Percentiles rank a stretch among this genome's conserved stretches.
phyloP scores from a whole-genome alignment of 2,797 vertebrate species.

The Diglossa cyanea region DNA sequence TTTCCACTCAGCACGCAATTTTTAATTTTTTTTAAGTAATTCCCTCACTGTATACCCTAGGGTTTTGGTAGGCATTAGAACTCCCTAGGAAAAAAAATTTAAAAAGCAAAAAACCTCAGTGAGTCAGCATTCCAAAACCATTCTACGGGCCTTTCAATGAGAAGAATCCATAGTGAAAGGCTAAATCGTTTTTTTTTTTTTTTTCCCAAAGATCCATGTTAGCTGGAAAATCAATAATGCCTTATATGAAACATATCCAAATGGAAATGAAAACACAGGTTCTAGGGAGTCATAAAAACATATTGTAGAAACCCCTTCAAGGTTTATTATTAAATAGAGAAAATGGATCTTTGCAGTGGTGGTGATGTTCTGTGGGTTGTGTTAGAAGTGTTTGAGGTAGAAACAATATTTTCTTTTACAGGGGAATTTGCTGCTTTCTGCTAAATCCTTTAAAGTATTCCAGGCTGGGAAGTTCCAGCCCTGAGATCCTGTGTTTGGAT shows the following conservation, averaged over 20 bases:
- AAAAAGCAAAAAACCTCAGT: not conserved
- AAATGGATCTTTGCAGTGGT: not conserved
- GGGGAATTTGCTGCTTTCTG: not conserved
- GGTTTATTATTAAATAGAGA: not conserved
- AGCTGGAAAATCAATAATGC: not conserved
- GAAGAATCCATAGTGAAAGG: not conserved
- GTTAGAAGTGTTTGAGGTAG: not conserved
- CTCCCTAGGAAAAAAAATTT: not conserved
- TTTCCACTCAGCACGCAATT: not conserved
- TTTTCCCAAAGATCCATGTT: not conserved
- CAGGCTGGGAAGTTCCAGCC: not conserved
- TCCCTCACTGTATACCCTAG: not conserved
- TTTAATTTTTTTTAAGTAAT: not conserved
- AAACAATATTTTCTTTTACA: not conserved
- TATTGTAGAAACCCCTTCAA: not conserved
- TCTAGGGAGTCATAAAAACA: not conserved
- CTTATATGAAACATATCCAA: conserved; percentile 14
- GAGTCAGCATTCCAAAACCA: not conserved
- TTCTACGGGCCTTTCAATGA: not conserved
- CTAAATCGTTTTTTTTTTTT: not conserved
- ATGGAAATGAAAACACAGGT: not conserved
- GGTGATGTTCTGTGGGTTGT: not conserved
- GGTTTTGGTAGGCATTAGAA: not conserved
- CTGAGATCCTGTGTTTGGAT: not conserved
- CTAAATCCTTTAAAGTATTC: not conserved